Percentiles rank a stretch among this genome's conserved stretches.
Evolutionary conservation across 2,888 invertebrate species (phyloP).

Genomic region (Trisateles emortualis): DNA sequence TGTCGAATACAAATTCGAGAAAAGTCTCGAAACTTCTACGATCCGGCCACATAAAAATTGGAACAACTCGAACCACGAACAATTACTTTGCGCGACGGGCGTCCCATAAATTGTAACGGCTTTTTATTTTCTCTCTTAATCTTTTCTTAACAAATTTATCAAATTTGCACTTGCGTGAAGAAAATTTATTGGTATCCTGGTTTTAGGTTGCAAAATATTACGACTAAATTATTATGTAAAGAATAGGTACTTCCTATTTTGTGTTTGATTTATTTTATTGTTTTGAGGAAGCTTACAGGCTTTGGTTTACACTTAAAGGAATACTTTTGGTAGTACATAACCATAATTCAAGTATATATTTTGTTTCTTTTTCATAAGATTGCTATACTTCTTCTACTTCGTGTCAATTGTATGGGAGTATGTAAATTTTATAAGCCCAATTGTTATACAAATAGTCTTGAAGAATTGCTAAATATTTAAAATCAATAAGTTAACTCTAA

Average conservation of each 20-base stretch:
- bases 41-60: constrained; percentile 62
- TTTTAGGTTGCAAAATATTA: constrained; percentile 35
- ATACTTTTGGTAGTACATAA: too few relatives aligned
- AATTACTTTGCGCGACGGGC: constrained; percentile 59
- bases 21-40: constrained; percentile 60
- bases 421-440: too few relatives aligned
- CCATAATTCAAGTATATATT: too few relatives aligned
- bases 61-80: constrained; percentile 45
- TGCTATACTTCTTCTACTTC: too few relatives aligned
- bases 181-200: constrained; percentile 41
- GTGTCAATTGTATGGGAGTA: too few relatives aligned
- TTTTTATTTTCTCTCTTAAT: constrained; percentile 52
- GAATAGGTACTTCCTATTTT: too few relatives aligned
- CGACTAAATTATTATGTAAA: constrained; percentile 30
- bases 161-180: constrained; percentile 45
- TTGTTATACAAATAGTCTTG: too few relatives aligned
- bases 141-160: constrained; percentile 49
- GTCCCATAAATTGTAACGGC: constrained; percentile 51
- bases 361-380: too few relatives aligned
- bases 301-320: too few relatives aligned
- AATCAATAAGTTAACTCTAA: constrained; percentile 9
- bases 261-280: too few relatives aligned
- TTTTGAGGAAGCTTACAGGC: too few relatives aligned
- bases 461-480: too few relatives aligned
- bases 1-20: constrained; percentile 76